phyloP scores from a whole-genome alignment of 2,113 vertebrate species.

The Vidua macroura region DNA sequence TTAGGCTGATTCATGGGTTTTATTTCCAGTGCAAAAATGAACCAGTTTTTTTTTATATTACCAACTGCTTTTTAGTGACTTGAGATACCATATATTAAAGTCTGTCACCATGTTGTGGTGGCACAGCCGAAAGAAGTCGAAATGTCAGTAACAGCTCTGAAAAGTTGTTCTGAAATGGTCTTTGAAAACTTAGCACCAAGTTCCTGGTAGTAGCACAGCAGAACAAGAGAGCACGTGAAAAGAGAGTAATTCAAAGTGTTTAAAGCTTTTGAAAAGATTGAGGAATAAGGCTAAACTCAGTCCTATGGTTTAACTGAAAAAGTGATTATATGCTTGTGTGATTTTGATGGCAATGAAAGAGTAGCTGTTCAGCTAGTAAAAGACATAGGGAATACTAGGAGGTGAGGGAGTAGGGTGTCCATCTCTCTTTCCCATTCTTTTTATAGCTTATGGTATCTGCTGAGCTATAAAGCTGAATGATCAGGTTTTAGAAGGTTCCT shows the following conservation, averaged over 20 bases:
- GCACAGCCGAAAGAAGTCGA: slow-evolving; percentile 12
- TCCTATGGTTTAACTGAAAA: not conserved
- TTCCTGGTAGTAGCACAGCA: not conserved
- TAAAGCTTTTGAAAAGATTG: not conserved
- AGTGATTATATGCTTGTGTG: not conserved
- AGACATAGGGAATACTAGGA: not conserved
- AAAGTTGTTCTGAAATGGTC: slow-evolving; percentile 25
- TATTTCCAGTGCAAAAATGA: not conserved
- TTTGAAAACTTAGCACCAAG: not conserved
- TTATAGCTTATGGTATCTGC: not conserved
- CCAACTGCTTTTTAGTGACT: not conserved
- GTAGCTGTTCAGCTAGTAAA: not conserved
- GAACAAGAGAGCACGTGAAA: not conserved
- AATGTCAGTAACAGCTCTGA: slow-evolving; percentile 37
- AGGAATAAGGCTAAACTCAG: not conserved
- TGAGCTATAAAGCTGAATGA: not conserved
- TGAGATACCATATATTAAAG: not conserved
- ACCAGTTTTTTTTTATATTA: not conserved
- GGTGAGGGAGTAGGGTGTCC: not conserved
- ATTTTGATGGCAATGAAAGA: not conserved
- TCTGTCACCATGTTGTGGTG: not conserved
- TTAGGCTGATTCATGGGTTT: not conserved
- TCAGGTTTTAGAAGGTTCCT: not conserved
- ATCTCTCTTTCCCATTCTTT: not conserved
- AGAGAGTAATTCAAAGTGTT: not conserved